phyloP scores from a whole-genome alignment of 2,888 invertebrate genomes.

The Scotopteryx bipunctaria region DNA sequence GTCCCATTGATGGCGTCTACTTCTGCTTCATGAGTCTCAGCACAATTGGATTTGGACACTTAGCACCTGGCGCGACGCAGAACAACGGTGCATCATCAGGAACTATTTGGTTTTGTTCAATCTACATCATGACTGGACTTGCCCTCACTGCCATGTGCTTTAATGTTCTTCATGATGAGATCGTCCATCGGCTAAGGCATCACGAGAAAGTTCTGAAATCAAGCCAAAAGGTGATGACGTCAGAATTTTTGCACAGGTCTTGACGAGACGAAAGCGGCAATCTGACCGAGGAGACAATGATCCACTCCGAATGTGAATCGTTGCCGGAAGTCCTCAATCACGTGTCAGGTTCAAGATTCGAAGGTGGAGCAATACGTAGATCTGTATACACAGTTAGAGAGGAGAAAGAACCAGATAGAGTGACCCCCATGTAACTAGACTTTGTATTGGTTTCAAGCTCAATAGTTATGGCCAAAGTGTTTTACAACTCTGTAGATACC shows the following conservation, averaged over 20 bases:
- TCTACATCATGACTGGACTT: conserved; percentile 94
- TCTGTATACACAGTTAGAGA: conserved; percentile 70
- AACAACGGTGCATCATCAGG: conserved; percentile 80
- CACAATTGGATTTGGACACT: conserved; percentile 95
- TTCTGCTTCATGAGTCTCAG: conserved; percentile 98
- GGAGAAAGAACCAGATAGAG: conserved; percentile 68
- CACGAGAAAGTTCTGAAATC: conserved; percentile 72
- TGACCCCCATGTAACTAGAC: conserved; percentile 62
- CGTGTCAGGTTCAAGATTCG: conserved; percentile 63
- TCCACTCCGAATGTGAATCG: conserved; percentile 72
- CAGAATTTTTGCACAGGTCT: conserved; percentile 74
- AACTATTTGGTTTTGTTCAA: conserved; percentile 94
- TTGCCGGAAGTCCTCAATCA: conserved; percentile 78
- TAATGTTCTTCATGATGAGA: conserved; percentile 94
- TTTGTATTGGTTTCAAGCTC: conserved; percentile 34
- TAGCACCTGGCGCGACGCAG: conserved; percentile 88
- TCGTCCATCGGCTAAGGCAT: conserved; percentile 90
- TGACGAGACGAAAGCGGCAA: conserved; percentile 76
- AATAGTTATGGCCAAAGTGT: conserved; percentile 37
- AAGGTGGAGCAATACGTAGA: conserved; percentile 69
- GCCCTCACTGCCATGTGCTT: conserved; percentile 96
- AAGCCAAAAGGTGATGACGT: conserved; percentile 68
- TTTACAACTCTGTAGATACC: conserved; percentile 37
- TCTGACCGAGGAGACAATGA: conserved; percentile 70
- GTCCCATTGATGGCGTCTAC: conserved; percentile 94